Evolutionary conservation across 2,888 invertebrate species (phyloP).

Genomic region (Epirrhoe alternata): DNA sequence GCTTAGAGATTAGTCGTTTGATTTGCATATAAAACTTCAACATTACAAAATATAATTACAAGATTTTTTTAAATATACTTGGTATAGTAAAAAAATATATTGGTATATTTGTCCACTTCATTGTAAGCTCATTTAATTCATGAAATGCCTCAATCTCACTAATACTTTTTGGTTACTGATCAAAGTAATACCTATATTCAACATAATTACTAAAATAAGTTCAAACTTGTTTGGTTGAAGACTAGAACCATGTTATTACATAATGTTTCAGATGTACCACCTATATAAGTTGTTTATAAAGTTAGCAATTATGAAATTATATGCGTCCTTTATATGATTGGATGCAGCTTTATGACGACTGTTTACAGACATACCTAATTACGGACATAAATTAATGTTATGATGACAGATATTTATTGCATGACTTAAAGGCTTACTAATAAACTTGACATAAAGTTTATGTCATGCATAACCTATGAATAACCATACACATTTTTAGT

Average conservation of each 20-base stretch:
- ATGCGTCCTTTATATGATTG: conserved; percentile 30
- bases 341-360: conserved; percentile 11
- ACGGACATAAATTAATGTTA: conserved; percentile 8
- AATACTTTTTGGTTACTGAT: too few species aligned
- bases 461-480: too few species aligned
- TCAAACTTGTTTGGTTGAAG: conserved; percentile 2
- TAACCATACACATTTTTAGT: too few species aligned
- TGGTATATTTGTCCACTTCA: too few species aligned
- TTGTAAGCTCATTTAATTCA: too few species aligned
- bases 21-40: conserved; percentile 32
- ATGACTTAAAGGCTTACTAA: too few species aligned
- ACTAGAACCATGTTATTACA: conserved; percentile 16
- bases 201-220: too few species aligned
- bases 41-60: conserved; percentile 17
- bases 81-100: too few species aligned
- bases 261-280: conserved; percentile 7
- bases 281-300: conserved; percentile 7
- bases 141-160: too few species aligned
- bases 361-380: background rate
- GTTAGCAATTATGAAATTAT: conserved; percentile 27
- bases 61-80: background rate
- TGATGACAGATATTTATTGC: conserved; percentile 9
- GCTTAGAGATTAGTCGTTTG: conserved; percentile 8
- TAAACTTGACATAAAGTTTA: too few species aligned
- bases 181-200: too few species aligned